A percentile compares a stretch with the other conserved stretches of the same genome.
Evolutionary conservation across 2,113 vertebrate genomes (phyloP).

Genomic region (Donacobius atricapilla): DNA sequence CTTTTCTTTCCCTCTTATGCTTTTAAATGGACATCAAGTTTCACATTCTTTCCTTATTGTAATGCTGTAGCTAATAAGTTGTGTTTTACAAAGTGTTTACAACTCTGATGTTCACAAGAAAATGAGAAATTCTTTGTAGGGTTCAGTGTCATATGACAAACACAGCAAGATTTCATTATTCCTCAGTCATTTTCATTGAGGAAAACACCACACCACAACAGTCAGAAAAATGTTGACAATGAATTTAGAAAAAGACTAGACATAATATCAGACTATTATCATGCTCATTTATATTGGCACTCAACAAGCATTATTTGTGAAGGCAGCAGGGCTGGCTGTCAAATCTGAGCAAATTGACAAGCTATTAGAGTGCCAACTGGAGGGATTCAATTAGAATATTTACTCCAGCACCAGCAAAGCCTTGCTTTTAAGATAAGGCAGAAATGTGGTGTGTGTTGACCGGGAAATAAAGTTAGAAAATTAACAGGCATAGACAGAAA

Average conservation of each 20-base stretch:
- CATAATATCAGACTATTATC: conserved; percentile 30
- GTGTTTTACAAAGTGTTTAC: conserved; percentile 6
- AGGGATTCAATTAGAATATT: conserved; percentile 41
- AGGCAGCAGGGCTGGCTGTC: conserved; percentile 50
- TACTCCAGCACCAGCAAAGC: neutral
- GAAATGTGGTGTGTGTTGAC: neutral
- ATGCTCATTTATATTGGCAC: conserved; percentile 1
- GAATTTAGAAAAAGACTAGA: conserved; percentile 32
- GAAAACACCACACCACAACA: conserved; percentile 21
- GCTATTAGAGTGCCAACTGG: neutral
- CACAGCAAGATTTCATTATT: conserved; percentile 29
- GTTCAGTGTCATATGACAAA: neutral
- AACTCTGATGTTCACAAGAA: neutral
- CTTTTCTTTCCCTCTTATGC: conserved; percentile 32
- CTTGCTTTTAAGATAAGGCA: conserved; percentile 10
- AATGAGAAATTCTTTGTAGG: conserved; percentile 12
- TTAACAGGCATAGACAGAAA: conserved; percentile 1
- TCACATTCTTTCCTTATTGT: conserved; percentile 45
- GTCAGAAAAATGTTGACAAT: conserved; percentile 32
- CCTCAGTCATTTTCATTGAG: conserved; percentile 15
- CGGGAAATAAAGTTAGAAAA: neutral
- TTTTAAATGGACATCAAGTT: conserved; percentile 56
- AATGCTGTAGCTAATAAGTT: neutral
- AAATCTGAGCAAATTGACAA: neutral
- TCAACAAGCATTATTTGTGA: neutral